phyloP scores from a whole-genome alignment of 2,888 invertebrate species.

The Scaptomyza tumidula region DNA sequence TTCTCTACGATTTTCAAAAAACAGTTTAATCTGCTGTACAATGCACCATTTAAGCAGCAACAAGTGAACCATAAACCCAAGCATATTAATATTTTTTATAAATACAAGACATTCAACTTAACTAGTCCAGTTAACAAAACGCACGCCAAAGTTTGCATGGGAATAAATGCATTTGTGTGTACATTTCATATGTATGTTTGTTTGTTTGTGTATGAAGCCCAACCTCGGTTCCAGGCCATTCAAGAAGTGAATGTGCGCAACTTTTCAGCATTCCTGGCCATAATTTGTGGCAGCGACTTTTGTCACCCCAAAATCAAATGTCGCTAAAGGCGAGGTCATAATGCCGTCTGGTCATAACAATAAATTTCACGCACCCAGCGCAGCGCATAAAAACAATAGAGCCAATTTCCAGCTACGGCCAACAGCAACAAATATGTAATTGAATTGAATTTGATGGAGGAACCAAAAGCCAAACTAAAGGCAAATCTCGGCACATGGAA shows the following conservation, averaged over 20 bases:
- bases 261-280: constrained; percentile 57
- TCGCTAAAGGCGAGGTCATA: constrained; percentile 71
- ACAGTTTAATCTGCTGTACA: too few species aligned
- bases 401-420: constrained; percentile 57
- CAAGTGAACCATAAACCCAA: not conserved
- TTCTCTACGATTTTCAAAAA: not conserved
- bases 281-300: constrained; percentile 57
- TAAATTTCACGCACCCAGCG: constrained; percentile 74
- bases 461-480: constrained; percentile 37
- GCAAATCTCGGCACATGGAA: constrained; percentile 69
- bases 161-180: not conserved
- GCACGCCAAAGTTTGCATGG: constrained; percentile 1
- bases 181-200: not conserved
- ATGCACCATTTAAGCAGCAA: too few species aligned
- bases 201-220: constrained; percentile 15
- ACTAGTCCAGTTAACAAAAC: not conserved
- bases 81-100: too few species aligned
- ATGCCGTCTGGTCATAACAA: constrained; percentile 66
- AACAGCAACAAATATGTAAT: constrained; percentile 51
- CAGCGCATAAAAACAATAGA: constrained; percentile 66
- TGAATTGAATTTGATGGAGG: constrained; percentile 66
- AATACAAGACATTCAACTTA: not conserved
- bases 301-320: constrained; percentile 67
- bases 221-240: constrained; percentile 20
- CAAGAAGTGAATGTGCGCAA: constrained; percentile 57